Evolutionary conservation across 2,888 invertebrate species (phyloP), one percentile per base, ranked within the genome.

Genomic region (Timandra comae): DNA sequence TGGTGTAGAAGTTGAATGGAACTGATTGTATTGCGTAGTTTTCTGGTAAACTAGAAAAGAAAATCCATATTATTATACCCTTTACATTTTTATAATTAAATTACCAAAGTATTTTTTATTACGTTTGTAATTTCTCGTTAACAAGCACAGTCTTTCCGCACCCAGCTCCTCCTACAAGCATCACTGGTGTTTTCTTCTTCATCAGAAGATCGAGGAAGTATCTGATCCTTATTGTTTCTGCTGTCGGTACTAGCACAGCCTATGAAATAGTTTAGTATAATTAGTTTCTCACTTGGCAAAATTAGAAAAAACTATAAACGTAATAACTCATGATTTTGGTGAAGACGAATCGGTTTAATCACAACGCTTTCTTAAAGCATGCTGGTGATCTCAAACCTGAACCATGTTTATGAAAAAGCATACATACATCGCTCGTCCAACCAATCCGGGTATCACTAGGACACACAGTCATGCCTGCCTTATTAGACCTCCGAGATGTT

Each of bases 1-100:
- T 91, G 0, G 98, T 98, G 75, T 98, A 98, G 70, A 96, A 98
- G 75, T 98, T 98, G 69, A 98, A 98, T 3, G 98, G 97, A 29
- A 98, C 93, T 52, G 97, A 97, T 35, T 96, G 90, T 7, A 98
- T 88, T 4, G 95, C 93, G 74, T 93, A 98, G 56, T 92, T 95
- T 68, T 96, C 95, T 26, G 94, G 88, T 39, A 98, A 81, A 25
- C 90, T 86, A 49, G 11, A 52, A 64, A 25, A 16, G 37, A 33
- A 30, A 69, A 13, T 33, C 11, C 5, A 16, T 33, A 7, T 8
- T 29, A 11, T 12, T n/a, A n/a, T n/a, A n/a, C n/a, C n/a, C n/a
- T n/a, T n/a, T n/a, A n/a, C n/a, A n/a, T n/a, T n/a, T n/a, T n/a
- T n/a, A n/a, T n/a, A n/a, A 13, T 28, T 4, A 7, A 11, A 10